A percentile compares a stretch with the other conserved stretches of the same genome.
Evolutionary conservation across 1,140 invertebrate species (phyloP).

Genomic region (Euglossa dilemma): DNA sequence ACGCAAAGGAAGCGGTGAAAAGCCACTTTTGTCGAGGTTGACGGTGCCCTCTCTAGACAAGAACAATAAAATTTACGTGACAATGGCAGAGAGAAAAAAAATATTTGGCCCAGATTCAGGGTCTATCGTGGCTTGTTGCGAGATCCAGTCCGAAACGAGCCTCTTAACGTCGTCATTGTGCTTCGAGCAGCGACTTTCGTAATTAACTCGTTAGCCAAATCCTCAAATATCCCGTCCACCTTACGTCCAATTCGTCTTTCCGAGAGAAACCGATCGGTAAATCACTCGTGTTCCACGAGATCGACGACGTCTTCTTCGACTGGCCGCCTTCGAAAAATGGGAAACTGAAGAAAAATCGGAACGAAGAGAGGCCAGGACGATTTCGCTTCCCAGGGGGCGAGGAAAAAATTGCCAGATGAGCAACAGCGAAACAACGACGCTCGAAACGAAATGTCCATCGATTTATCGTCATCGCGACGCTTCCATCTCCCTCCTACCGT

Average conservation of each 20-base stretch:
- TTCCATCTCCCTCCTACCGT: not conserved
- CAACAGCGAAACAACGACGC: no score
- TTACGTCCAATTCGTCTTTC: not conserved
- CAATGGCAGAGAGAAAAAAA: not conserved
- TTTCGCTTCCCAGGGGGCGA: no score
- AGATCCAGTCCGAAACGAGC: not conserved
- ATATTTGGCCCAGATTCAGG: constrained; percentile 25
- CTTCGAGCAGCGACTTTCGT: not conserved
- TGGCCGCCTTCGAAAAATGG: no score
- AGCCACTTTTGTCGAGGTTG: not conserved
- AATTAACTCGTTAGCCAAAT: not conserved
- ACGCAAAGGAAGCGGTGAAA: no score
- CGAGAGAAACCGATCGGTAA: not conserved
- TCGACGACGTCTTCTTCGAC: no score
- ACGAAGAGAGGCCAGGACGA: not conserved
- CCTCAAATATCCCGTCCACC: no score
- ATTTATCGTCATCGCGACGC: constrained; percentile 11
- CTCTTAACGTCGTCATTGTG: not conserved
- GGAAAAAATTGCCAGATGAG: not conserved
- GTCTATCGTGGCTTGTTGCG: not conserved
- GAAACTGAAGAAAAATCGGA: not conserved
- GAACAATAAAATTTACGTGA: not conserved
- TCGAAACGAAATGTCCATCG: not conserved
- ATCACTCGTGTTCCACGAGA: no score
- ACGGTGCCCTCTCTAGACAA: not conserved